Conservation (phyloP, 1,140 invertebrate genomes). For the Brachionus paranguensis region DNA sequence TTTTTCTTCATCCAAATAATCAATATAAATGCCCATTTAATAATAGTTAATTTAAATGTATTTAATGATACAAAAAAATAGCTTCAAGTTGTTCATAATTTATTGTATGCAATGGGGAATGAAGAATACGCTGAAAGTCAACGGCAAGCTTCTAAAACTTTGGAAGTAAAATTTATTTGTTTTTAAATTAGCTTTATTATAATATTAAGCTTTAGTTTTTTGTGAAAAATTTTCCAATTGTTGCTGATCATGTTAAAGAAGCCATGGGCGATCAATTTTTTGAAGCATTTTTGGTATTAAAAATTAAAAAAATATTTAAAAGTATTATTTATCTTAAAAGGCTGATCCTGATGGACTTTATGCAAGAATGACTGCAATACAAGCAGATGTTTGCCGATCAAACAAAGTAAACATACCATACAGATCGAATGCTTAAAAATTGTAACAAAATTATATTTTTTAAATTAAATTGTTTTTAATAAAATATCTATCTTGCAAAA, state of each 20-base stretch:
- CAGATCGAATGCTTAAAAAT: not conserved
- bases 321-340: slow-evolving; percentile 43
- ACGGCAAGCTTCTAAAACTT: slow-evolving; percentile 51
- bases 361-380: slow-evolving; percentile 53
- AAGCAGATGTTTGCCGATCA: slow-evolving; percentile 53
- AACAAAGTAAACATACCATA: slow-evolving; percentile 54
- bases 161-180: slow-evolving; percentile 46
- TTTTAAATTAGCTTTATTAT: not conserved
- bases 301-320: not conserved
- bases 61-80: slow-evolving; percentile 11
- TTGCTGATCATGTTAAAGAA: slow-evolving; percentile 54
- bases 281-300: slow-evolving; percentile 53
- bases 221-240: slow-evolving; percentile 51
- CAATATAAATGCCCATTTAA: too few relatives aligned
- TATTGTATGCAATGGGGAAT: slow-evolving; percentile 55
- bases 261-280: slow-evolving; percentile 54
- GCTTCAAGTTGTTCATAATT: slow-evolving; percentile 50
- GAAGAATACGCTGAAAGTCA: slow-evolving; percentile 54
- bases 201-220: slow-evolving; percentile 47
- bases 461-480: not conserved
- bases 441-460: not conserved
- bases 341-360: slow-evolving; percentile 52
- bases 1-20: too few relatives aligned
- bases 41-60: too few relatives aligned
- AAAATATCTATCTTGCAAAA: not conserved